These are phyloP conservation scores for Acrobasis suavella DNA, from an alignment of 2,888 invertebrate genomes.

Conservation along the genomic window DNA sequence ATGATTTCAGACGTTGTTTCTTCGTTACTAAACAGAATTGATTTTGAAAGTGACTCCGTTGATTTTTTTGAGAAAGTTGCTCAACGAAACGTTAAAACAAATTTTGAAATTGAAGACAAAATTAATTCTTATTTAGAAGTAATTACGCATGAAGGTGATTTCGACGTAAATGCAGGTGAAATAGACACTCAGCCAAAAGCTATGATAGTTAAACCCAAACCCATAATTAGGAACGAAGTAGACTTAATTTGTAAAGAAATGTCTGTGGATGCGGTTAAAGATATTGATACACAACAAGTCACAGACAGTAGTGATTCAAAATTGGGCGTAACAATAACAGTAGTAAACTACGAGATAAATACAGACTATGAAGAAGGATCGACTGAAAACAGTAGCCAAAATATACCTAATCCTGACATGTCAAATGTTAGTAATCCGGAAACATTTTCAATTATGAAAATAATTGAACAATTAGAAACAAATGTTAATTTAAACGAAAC, in stretches of 20 bases:
- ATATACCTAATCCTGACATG: not conserved
- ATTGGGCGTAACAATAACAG: not conserved
- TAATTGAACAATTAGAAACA: constrained; percentile 58
- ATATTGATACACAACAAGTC: constrained; percentile 23
- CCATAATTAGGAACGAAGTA: not conserved
- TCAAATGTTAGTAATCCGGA: constrained; percentile 22
- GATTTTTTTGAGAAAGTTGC: constrained; percentile 24
- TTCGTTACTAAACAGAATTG: constrained; percentile 51
- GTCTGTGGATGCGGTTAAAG: constrained; percentile 7
- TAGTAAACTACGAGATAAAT: not conserved
- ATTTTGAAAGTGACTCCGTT: constrained; percentile 33
- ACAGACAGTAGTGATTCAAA: constrained; percentile 1
- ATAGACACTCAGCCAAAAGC: not conserved
- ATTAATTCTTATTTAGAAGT: not conserved
- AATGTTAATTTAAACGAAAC: constrained; percentile 51
- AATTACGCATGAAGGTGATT: not conserved
- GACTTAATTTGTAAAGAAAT: not conserved
- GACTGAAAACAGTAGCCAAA: not conserved
- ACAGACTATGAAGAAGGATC: not conserved
- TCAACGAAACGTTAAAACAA: constrained; percentile 23
- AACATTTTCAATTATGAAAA: constrained; percentile 62
- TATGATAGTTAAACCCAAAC: not conserved
- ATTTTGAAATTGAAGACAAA: constrained; percentile 27
- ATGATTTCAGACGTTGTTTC: constrained; percentile 57
- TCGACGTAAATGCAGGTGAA: not conserved